phyloP scores from a whole-genome alignment of 1,140 invertebrate genomes.

The Tetramorium alpestre region DNA sequence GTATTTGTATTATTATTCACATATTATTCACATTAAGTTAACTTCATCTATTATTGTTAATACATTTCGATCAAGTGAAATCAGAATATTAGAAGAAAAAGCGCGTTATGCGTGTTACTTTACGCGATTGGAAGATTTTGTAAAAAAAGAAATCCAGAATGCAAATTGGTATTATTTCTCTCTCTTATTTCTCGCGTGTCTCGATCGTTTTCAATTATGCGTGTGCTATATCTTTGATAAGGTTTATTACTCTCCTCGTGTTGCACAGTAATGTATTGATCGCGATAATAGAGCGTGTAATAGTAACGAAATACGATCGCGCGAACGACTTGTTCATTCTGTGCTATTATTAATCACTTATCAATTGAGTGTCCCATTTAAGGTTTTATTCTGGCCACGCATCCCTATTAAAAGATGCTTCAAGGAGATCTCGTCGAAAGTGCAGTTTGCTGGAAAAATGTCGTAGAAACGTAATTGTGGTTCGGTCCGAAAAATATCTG shows the following conservation, averaged over 20 bases:
- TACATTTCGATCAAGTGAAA: not conserved
- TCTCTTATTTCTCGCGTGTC: not conserved
- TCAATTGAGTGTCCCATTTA: constrained; percentile 51
- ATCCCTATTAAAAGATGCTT: not conserved
- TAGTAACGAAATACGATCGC: constrained; percentile 39
- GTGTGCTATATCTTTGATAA: not conserved
- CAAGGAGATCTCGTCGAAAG: not conserved
- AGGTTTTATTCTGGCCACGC: constrained; percentile 30
- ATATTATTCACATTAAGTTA: too few relatives aligned
- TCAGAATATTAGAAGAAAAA: not conserved
- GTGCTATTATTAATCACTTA: constrained; percentile 56
- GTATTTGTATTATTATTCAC: too few relatives aligned
- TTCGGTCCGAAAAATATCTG: not conserved
- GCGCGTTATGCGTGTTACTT: not conserved
- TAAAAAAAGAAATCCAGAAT: not conserved
- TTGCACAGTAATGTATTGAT: constrained; percentile 26
- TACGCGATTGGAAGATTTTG: not conserved
- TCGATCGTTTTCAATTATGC: not conserved
- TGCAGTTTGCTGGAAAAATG: not conserved
- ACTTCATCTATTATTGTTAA: not conserved
- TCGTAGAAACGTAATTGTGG: not conserved
- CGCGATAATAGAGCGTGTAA: constrained; percentile 44
- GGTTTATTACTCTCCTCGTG: constrained; percentile 10
- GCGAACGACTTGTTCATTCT: not conserved
- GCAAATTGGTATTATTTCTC: not conserved